Conservation (phyloP, 2,797 vertebrate genomes). For the Enteromius radiatus region DNA sequence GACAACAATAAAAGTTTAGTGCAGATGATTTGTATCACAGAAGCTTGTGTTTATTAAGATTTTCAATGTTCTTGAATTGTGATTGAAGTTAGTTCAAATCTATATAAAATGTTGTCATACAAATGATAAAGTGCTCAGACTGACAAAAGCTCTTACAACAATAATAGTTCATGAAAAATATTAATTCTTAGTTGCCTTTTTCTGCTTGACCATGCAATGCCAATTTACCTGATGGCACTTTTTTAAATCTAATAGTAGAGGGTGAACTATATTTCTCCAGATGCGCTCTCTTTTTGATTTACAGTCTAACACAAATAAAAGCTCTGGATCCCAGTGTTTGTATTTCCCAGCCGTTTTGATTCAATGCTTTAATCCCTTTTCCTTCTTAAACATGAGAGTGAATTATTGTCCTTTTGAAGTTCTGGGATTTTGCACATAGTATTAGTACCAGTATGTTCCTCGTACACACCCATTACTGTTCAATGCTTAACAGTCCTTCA, state of each 20-base stretch:
- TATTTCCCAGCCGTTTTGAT: background rate
- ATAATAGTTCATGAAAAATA: background rate
- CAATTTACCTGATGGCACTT: background rate
- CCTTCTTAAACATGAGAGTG: background rate
- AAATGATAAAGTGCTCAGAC: background rate
- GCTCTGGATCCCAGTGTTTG: background rate
- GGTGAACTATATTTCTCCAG: background rate
- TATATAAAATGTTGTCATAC: background rate
- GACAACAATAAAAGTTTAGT: background rate
- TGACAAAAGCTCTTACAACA: background rate
- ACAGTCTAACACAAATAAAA: background rate
- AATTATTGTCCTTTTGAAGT: background rate
- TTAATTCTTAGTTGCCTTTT: background rate
- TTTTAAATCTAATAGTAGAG: background rate
- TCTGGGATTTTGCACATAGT: background rate
- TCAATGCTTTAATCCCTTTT: slow-evolving; percentile 1
- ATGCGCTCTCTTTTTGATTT: background rate
- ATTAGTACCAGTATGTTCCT: background rate
- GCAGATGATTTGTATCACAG: background rate
- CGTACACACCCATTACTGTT: background rate
- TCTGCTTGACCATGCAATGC: background rate
- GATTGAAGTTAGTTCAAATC: background rate
- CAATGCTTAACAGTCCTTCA: background rate
- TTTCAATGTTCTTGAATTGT: background rate
- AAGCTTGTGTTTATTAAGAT: background rate